Percentiles rank a stretch among this genome's conserved stretches.
phyloP scores from a whole-genome alignment of 23 tunicate genomes.

The Oikopleura vanhoeffeni region DNA sequence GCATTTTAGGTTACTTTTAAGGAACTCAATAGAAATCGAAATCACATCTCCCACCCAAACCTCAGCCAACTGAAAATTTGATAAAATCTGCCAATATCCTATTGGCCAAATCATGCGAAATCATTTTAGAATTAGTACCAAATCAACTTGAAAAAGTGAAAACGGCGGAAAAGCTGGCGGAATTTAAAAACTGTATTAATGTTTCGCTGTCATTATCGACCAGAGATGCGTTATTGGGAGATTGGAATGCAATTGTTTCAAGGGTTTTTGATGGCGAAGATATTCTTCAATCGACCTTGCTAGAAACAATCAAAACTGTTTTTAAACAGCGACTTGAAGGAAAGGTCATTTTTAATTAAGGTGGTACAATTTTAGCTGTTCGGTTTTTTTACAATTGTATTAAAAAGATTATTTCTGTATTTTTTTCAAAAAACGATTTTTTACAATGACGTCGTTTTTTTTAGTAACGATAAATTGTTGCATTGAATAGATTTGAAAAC shows the following conservation, averaged over 20 bases:
- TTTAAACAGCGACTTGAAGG: background rate
- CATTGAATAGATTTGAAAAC: too few species aligned
- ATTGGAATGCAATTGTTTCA: background rate
- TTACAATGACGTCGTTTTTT: too few species aligned
- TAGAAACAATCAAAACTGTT: background rate
- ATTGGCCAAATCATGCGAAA: background rate
- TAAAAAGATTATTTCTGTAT: too few species aligned
- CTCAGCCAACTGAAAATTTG: background rate
- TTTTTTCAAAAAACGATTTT: too few species aligned
- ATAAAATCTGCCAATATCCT: background rate
- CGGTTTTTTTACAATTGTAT: too few species aligned
- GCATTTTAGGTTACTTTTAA: too few species aligned
- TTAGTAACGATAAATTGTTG: too few species aligned
- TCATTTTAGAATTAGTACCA: background rate
- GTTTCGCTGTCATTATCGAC: background rate
- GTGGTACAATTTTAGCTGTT: too few species aligned
- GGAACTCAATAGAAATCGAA: background rate
- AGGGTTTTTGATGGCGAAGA: constrained; percentile 1
- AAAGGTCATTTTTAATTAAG: too few species aligned
- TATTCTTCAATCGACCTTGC: background rate
- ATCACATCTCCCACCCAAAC: background rate
- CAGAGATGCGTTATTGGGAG: background rate
- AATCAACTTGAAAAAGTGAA: background rate
- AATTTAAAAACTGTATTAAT: background rate
- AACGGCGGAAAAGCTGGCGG: background rate